Conservation (phyloP, 2,888 invertebrate species). For the Euclidia mi region DNA sequence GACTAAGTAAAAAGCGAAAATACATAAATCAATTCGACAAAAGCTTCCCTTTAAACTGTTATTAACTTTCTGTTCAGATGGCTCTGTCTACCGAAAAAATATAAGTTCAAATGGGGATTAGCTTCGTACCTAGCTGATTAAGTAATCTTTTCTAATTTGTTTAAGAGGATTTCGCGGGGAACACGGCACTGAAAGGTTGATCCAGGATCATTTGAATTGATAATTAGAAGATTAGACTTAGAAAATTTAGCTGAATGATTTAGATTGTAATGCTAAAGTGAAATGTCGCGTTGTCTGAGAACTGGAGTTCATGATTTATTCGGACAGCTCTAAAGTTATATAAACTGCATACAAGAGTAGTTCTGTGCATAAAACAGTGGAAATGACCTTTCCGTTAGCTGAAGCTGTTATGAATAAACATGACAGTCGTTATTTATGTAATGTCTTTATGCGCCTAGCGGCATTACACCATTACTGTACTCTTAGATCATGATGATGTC, state of each 20-base stretch:
- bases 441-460: too few relatives aligned
- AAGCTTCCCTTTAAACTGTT: constrained; percentile 42
- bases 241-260: constrained; percentile 21
- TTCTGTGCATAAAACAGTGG: constrained; percentile 4
- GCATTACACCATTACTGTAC: background rate
- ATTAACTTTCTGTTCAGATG: constrained; percentile 33
- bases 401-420: constrained; percentile 22
- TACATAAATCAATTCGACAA: constrained; percentile 58
- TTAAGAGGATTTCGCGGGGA: constrained; percentile 30
- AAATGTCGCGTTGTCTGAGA: constrained; percentile 10
- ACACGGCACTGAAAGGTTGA: constrained; percentile 20
- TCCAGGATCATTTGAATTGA: constrained; percentile 29
- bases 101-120: constrained; percentile 29
- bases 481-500: constrained; percentile 10
- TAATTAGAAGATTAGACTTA: constrained; percentile 34
- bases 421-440: too few relatives aligned
- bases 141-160: constrained; percentile 34
- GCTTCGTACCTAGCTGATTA: constrained; percentile 27
- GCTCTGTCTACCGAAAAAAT: constrained; percentile 19
- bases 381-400: constrained; percentile 27
- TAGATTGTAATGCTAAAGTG: constrained; percentile 9
- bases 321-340: constrained; percentile 4
- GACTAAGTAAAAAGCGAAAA: constrained; percentile 36
- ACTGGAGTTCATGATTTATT: constrained; percentile 30
- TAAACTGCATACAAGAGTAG: constrained; percentile 29